phyloP scores from a whole-genome alignment of 64 coral and sea anemone species.

The Stylophora pistillata region DNA sequence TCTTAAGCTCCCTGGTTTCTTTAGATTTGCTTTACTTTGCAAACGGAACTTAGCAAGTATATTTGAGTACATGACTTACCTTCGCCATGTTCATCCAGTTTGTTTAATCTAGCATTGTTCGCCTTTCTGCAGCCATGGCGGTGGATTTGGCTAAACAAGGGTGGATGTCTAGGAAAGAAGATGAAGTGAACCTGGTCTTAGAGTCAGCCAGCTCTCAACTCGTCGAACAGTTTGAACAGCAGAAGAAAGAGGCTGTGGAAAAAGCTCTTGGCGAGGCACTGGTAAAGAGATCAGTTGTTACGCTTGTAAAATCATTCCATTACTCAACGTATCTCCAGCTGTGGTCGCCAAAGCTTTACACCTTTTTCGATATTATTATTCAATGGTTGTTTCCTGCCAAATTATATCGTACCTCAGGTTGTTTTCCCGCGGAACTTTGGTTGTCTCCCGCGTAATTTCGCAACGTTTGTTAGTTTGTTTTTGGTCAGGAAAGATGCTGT shows the following conservation, averaged over 20 bases:
- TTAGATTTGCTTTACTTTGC: too few relatives aligned
- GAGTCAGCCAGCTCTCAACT: slow-evolving; percentile 60
- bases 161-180: slow-evolving; percentile 27
- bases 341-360: background rate
- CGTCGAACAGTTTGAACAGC: slow-evolving; percentile 54
- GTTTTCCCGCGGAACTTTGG: background rate
- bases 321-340: background rate
- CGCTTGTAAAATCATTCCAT: background rate
- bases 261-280: slow-evolving; percentile 65
- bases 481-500: too few relatives aligned
- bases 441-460: background rate
- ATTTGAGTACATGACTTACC: too few relatives aligned
- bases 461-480: background rate
- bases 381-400: background rate
- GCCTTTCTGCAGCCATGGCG: slow-evolving; percentile 35
- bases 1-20: too few relatives aligned
- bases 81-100: too few relatives aligned
- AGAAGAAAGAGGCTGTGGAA: slow-evolving; percentile 63
- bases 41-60: too few relatives aligned
- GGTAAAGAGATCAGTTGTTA: slow-evolving; percentile 10
- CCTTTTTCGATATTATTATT: too few relatives aligned
- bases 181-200: slow-evolving; percentile 47
- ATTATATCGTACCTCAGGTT: background rate
- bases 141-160: slow-evolving; percentile 53
- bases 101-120: too few relatives aligned